phyloP scores from a whole-genome alignment of 2,113 vertebrate species.

The Tychaedon coryphoeus region DNA sequence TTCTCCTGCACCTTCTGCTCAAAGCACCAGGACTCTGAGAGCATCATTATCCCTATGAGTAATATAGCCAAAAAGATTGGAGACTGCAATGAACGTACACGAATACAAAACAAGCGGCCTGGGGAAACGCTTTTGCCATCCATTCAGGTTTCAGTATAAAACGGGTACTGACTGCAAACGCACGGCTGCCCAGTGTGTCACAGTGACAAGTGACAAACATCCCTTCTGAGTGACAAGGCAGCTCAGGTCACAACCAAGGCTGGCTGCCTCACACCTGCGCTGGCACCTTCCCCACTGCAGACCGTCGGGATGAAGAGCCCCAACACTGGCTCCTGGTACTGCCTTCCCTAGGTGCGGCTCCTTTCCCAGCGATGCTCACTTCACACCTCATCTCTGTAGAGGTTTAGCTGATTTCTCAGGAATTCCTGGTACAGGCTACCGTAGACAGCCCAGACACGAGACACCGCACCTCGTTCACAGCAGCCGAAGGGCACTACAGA shows the following conservation, averaged over 20 bases:
- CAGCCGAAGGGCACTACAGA: rapidly evolving
- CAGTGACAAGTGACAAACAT: background rate
- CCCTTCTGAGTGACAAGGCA: background rate
- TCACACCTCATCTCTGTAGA: background rate
- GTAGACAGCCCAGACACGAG: background rate
- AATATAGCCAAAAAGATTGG: background rate
- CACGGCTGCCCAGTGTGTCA: background rate
- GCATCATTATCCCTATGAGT: background rate
- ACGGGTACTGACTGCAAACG: background rate
- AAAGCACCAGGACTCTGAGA: background rate
- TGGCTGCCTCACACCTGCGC: background rate
- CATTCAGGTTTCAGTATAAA: background rate
- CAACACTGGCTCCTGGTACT: background rate
- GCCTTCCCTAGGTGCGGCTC: rapidly evolving
- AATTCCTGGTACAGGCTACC: background rate
- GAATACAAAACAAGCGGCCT: background rate
- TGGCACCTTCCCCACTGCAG: background rate
- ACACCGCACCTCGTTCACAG: rapidly evolving
- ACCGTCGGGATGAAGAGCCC: background rate
- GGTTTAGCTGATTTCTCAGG: background rate
- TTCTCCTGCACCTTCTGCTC: background rate
- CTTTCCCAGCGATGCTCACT: background rate
- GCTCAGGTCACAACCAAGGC: rapidly evolving
- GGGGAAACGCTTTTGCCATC: background rate
- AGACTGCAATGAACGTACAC: background rate